Base-by-base conservation (phyloP, 2,113 vertebrate species). In the Gopherus evgoodei region DNA sequence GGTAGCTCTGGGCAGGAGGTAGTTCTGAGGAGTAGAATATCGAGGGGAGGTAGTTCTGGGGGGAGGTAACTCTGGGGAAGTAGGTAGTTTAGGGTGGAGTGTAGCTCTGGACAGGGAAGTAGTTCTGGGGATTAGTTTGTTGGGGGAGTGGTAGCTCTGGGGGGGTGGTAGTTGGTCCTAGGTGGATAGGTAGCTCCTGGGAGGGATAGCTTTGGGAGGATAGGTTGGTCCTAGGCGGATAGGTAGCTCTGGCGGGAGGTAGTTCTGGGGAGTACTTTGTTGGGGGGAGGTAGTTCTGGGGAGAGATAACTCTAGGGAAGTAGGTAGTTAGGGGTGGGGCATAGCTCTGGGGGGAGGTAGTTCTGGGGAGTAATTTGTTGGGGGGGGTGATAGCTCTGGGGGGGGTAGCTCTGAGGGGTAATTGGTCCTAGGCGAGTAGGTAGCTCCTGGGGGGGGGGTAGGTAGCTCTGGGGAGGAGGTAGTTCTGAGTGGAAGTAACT, bases 261-360 rank as follows among this genome's bases (percentile, higher is more conserved):
- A 96, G 92, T 25, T 94, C 96, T 95, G 81, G 31, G 56, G 11
- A 22, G 53, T 19, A 54, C 8, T 54, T 22, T 22, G 21, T 76
- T 12, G 4, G 29, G 3, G 62, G 27, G 69, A 22, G n/a, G 78
- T 17, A n/a, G 35, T 17, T 35, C 31, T n/a, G 1, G 13, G 65
- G 38, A 10, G 5, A 44, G 44, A 44, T 44, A 44, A 44, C 44
- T 44, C 44, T 44, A 44, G 44, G 44, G 44, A 44, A 44, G 44
- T 44, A 44, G 44, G 44, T 44, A 44, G 44, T 44, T 44, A 44
- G 44, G 44, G 44, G 44, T 44, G 44, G 44, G 44, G 44, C 44
- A 96, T 90, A 96, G 93, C 24, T 94, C 95, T 95, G 81, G n/a
- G 56, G 95, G 11, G 8, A 56, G 97, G 97, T 89, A 97, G 91